Evolutionary conservation across 1,140 invertebrate species (phyloP).

Genomic region (Diabrotica virgifera): DNA sequence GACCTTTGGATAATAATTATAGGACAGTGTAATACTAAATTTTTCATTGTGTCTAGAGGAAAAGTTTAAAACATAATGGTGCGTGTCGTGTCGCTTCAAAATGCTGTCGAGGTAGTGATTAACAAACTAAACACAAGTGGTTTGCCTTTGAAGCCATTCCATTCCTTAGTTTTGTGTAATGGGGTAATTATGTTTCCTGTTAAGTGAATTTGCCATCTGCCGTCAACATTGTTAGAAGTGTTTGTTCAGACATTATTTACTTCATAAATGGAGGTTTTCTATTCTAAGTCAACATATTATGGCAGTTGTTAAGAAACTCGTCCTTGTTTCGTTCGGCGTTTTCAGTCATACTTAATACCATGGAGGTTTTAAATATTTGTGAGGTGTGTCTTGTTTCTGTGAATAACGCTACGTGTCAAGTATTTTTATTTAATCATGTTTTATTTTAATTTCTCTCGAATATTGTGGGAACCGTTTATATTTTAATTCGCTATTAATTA

Average conservation of each 20-base stretch:
- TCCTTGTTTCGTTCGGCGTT: not conserved
- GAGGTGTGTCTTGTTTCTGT: not conserved
- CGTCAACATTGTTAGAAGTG: not conserved
- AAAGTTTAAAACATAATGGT: no score
- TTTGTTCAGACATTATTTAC: conserved; percentile 5
- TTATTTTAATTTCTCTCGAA: no score
- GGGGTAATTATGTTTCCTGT: conserved; percentile 2
- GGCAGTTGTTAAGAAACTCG: not conserved
- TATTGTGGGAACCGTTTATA: no score
- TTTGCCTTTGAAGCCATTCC: not conserved
- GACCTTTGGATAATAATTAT: no score
- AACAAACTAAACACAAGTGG: conserved; percentile 2
- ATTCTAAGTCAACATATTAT: conserved; percentile 1
- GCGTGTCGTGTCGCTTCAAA: not conserved
- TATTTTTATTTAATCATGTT: no score
- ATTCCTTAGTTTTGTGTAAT: conserved; percentile 3
- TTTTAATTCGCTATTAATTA: no score
- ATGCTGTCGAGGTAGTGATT: not conserved
- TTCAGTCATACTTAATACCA: not conserved
- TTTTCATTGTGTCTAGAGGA: no score
- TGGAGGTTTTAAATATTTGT: not conserved
- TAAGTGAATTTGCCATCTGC: conserved; percentile 2
- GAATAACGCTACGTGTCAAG: not conserved
- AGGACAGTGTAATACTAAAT: no score
- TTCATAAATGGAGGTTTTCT: conserved; percentile 1